These are phyloP conservation scores for Protonemura montana DNA, from an alignment of 2,888 invertebrate genomes.

Conservation along the genomic window DNA sequence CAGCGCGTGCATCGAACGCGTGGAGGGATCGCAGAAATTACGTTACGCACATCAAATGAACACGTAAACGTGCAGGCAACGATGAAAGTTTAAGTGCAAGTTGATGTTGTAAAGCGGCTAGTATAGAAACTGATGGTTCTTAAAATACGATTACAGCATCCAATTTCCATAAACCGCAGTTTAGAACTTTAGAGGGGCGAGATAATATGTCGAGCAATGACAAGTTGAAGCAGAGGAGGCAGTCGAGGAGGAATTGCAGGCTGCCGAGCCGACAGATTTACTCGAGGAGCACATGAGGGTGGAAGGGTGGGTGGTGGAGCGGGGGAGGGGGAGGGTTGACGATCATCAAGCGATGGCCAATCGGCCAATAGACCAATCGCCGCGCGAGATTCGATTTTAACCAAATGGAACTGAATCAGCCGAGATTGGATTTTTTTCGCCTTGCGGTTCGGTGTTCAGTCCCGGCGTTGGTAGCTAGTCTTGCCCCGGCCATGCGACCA, in stretches of 20 bases:
- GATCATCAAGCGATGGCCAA: background rate
- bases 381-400: conserved; percentile 4
- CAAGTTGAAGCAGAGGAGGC: background rate
- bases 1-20: too few relatives aligned
- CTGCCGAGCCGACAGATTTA: background rate
- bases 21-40: background rate
- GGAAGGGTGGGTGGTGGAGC: background rate
- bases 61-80: background rate
- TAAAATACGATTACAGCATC: conserved; percentile 18
- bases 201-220: conserved; percentile 21
- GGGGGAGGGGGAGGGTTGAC: background rate
- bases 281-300: background rate
- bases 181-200: conserved; percentile 25
- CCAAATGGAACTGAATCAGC: background rate
- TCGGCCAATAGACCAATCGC: too few relatives aligned
- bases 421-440: background rate
- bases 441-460: background rate
- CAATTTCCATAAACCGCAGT: conserved; percentile 39
- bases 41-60: background rate
- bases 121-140: conserved; percentile 18
- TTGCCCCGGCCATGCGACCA: background rate
- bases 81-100: background rate
- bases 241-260: background rate
- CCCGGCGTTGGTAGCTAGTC: too few relatives aligned
- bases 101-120: background rate